Base-by-base conservation (phyloP, 2,888 invertebrate genomes). In the Onthophagus sagittarius region DNA sequence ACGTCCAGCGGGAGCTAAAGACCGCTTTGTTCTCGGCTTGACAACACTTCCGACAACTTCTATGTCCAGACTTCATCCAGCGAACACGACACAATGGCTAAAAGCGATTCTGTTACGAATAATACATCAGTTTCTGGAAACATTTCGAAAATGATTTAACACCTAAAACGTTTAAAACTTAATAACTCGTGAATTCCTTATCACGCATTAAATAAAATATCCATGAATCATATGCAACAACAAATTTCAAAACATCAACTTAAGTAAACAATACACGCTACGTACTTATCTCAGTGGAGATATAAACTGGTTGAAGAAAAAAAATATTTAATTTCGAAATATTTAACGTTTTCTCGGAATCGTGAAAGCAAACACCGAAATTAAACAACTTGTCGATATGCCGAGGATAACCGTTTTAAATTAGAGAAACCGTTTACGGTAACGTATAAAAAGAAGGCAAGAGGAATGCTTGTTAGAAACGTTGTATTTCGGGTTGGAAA, bases 291-390 rank as follows among this genome's bases (percentile, higher is more conserved):
- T 23, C 15, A 64, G 64, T 64, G 14, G 15, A 53, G 53, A 73
- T 65, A n/a, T n/a, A n/a, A 23, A 23, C 23, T 23, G 23, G 23
- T 23, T 72, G 69, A 72, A 74, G 74, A 72, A 70, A 74, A 23
- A 23, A 23, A 23, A 23, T 23, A 23, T 23, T 23, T 23, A 1
- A 23, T 23, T 23, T 23, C 23, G 23, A 23, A 23, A 23, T 23
- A 23, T 23, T 23, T 23, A 53, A 53, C 7, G 9, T 53, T 53
- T 53, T 53, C 39, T 11, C 7, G 6, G 39, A 53, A 53, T 53
- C 39, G 39, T 4, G 9, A 53, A 53, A 53, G 39, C 39, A 53
- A 53, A 53, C 6, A 53, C 39, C 7, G 11, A 53, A 11, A 9
- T 53, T 53, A 53, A 53, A 53, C 39, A 53, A 53, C 39, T 53